Evolutionary conservation across 1,140 invertebrate species (phyloP).

Genomic region (Drosophila nikananu): DNA sequence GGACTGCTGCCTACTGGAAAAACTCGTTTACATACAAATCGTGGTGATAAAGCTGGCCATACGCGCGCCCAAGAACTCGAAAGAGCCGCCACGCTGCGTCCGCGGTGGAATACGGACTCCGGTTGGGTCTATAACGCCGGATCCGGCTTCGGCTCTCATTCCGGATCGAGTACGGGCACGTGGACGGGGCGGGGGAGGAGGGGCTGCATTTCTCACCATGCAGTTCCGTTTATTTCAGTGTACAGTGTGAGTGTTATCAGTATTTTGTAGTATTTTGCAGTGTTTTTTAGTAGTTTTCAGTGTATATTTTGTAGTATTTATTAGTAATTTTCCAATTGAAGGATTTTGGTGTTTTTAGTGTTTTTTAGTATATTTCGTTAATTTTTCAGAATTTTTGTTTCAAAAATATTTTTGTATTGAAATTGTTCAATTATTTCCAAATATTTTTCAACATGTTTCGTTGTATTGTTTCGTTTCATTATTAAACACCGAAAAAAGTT

Average conservation of each 20-base stretch:
- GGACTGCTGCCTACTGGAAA: slow-evolving; percentile 69
- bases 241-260: not conserved
- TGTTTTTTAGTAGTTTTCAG: not conserved
- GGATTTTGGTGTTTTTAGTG: slow-evolving; percentile 14
- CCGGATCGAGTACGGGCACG: slow-evolving; percentile 44
- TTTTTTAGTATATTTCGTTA: not conserved
- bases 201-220: slow-evolving; percentile 16
- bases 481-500: slow-evolving; percentile 30
- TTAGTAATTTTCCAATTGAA: not conserved
- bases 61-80: slow-evolving; percentile 84
- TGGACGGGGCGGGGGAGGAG: slow-evolving; percentile 57
- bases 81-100: slow-evolving; percentile 76
- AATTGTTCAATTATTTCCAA: not conserved
- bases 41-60: slow-evolving; percentile 85
- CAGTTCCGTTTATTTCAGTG: slow-evolving; percentile 10
- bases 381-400: not conserved
- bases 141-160: slow-evolving; percentile 10
- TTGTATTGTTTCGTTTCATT: slow-evolving; percentile 20
- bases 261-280: slow-evolving; percentile 14
- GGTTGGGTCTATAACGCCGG: slow-evolving; percentile 10
- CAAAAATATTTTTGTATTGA: not conserved
- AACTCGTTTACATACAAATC: slow-evolving; percentile 85
- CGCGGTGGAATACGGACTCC: slow-evolving; percentile 34
- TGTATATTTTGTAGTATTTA: slow-evolving; percentile 12
- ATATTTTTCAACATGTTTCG: not conserved